Conservation (phyloP, 2,797 vertebrate genomes). For the Urosaurus nigricauda region DNA sequence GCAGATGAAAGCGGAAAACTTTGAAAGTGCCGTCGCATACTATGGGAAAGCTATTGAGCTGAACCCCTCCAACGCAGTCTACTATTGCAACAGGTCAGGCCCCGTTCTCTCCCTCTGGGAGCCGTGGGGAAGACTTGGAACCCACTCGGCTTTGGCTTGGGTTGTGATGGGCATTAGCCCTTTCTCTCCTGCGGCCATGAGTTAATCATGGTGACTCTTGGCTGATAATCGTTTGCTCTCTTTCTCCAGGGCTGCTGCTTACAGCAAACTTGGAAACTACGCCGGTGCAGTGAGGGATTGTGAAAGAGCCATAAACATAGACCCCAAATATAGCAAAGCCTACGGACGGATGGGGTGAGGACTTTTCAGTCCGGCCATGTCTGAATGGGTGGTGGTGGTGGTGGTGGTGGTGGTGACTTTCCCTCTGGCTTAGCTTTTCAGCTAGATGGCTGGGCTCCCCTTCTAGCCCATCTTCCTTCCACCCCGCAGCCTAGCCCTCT, state of each 20-base stretch:
- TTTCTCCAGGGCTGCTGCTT: slow-evolving; percentile 89
- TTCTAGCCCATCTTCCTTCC: fast-evolving
- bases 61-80: slow-evolving; percentile 94
- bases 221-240: not conserved
- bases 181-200: not conserved
- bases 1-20: slow-evolving; percentile 96
- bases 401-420: too few species aligned
- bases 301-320: slow-evolving; percentile 92
- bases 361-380: not conserved
- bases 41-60: slow-evolving; percentile 93
- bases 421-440: not conserved
- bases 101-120: not conserved
- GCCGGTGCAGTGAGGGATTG: slow-evolving; percentile 93
- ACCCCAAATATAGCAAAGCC: slow-evolving; percentile 96
- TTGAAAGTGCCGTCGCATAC: slow-evolving; percentile 89
- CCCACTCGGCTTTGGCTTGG: too few species aligned
- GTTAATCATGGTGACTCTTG: too few species aligned
- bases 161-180: not conserved
- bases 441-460: too few species aligned
- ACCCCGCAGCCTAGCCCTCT: slow-evolving; percentile 87
- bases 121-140: not conserved
- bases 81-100: slow-evolving; percentile 94
- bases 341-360: slow-evolving; percentile 96
- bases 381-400: not conserved
- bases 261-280: slow-evolving; percentile 95